phyloP scores from a whole-genome alignment of 2,888 invertebrate genomes.

The Drosophila paramelanica region DNA sequence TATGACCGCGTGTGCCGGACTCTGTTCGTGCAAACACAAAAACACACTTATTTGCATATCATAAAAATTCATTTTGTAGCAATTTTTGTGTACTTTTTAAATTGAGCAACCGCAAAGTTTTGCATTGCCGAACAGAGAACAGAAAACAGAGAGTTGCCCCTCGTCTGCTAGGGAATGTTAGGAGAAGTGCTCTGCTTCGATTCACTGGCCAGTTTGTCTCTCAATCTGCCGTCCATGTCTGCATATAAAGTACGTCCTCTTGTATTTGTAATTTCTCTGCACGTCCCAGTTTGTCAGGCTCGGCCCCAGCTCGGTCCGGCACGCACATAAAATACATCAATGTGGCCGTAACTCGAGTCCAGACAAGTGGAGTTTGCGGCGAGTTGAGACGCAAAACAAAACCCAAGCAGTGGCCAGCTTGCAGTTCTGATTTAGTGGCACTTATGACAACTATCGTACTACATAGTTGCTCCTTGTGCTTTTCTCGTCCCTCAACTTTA shows the following conservation, averaged over 20 bases:
- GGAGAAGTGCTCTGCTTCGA: slow-evolving; percentile 51
- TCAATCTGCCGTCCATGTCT: slow-evolving; percentile 70
- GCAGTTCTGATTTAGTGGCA: slow-evolving; percentile 71
- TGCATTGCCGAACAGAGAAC: slow-evolving; percentile 66
- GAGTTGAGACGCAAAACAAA: slow-evolving; percentile 41
- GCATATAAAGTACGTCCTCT: slow-evolving; percentile 75
- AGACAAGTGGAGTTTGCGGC: slow-evolving; percentile 59
- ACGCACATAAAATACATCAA: slow-evolving; percentile 70
- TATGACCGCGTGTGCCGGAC: slow-evolving; percentile 17
- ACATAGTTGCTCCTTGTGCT: slow-evolving; percentile 30
- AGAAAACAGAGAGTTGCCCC: slow-evolving; percentile 44
- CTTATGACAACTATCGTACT: slow-evolving; percentile 60
- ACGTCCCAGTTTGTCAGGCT: slow-evolving; percentile 68
- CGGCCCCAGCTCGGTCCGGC: slow-evolving; percentile 20
- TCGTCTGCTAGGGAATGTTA: slow-evolving; percentile 36
- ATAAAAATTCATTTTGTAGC: slow-evolving; percentile 78
- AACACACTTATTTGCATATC: slow-evolving; percentile 68
- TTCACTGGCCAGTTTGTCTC: slow-evolving; percentile 57
- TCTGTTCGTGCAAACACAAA: slow-evolving; percentile 21
- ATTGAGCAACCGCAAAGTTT: slow-evolving; percentile 77
- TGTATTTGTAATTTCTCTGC: slow-evolving; percentile 73
- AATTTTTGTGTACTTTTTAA: slow-evolving; percentile 74
- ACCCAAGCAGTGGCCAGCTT: slow-evolving; percentile 44
- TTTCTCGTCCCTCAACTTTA: slow-evolving; percentile 28
- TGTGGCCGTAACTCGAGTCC: slow-evolving; percentile 51